phyloP scores from a whole-genome alignment of 1,140 invertebrate genomes.

The Drosophila sp. region DNA sequence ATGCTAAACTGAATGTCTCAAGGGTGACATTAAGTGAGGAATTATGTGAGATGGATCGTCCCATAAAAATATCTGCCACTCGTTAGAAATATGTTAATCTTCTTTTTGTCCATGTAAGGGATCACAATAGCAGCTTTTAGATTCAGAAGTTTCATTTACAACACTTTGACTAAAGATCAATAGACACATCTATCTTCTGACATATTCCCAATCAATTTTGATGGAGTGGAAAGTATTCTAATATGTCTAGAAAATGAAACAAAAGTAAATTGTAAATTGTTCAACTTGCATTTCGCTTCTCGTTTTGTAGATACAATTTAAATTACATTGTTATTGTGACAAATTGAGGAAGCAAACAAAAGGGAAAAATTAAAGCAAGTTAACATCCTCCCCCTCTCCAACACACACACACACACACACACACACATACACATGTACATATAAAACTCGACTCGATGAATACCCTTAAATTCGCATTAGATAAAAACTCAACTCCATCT shows the following conservation, averaged over 20 bases:
- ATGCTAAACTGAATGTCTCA: no score
- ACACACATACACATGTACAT: not conserved
- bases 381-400: not conserved
- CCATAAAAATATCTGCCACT: no score
- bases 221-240: no score
- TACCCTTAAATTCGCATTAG: not conserved
- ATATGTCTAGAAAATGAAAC: not conserved
- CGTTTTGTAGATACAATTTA: conserved; percentile 38
- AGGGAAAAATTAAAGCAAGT: conserved; percentile 46
- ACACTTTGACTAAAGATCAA: no score
- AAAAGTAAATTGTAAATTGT: not conserved
- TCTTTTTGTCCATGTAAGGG: no score
- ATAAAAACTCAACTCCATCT: not conserved
- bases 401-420: not conserved
- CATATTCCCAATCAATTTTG: no score
- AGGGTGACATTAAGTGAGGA: no score
- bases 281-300: conserved; percentile 5
- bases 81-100: no score
- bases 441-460: not conserved
- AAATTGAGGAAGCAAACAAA: conserved; percentile 63
- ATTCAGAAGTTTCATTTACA: no score
- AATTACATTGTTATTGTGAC: conserved; percentile 70
- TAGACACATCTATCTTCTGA: no score
- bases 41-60: no score
- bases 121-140: no score